Conservation (phyloP, 2,797 vertebrate species). For the Astyanax mexicanus region DNA sequence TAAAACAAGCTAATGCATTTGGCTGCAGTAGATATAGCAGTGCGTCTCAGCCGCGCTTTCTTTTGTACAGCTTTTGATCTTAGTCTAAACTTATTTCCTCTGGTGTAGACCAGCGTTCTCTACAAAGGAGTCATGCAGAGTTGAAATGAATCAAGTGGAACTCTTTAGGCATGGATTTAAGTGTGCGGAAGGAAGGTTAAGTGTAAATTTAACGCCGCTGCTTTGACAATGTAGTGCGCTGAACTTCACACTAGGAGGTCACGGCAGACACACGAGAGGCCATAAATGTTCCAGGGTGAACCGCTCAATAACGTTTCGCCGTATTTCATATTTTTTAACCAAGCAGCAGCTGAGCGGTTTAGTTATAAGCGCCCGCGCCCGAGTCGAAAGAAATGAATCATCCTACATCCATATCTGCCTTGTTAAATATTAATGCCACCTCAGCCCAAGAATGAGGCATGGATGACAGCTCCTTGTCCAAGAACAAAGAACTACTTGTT, state of each 20-base stretch:
- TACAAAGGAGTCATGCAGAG: neutral
- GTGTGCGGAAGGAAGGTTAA: neutral
- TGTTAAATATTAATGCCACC: slow-evolving; percentile 49
- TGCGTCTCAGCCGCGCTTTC: neutral
- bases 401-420: slow-evolving; percentile 23
- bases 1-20: slow-evolving; percentile 3
- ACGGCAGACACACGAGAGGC: neutral
- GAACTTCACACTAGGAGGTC: neutral
- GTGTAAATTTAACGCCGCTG: slow-evolving; percentile 1
- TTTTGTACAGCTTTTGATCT: neutral
- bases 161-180: neutral
- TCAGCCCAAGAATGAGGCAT: slow-evolving; percentile 1
- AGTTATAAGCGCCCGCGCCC: neutral
- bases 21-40: neutral
- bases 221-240: neutral
- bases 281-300: slow-evolving; percentile 29
- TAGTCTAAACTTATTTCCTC: neutral
- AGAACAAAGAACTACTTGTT: slow-evolving; percentile 40
- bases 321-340: slow-evolving; percentile 30
- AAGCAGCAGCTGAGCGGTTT: slow-evolving; percentile 14
- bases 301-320: slow-evolving; percentile 28
- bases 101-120: neutral
- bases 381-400: slow-evolving; percentile 25
- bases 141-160: neutral
- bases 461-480: slow-evolving; percentile 37